Conservation (phyloP, 1,140 invertebrate species). For the Mycetomoellerius zeteki region DNA sequence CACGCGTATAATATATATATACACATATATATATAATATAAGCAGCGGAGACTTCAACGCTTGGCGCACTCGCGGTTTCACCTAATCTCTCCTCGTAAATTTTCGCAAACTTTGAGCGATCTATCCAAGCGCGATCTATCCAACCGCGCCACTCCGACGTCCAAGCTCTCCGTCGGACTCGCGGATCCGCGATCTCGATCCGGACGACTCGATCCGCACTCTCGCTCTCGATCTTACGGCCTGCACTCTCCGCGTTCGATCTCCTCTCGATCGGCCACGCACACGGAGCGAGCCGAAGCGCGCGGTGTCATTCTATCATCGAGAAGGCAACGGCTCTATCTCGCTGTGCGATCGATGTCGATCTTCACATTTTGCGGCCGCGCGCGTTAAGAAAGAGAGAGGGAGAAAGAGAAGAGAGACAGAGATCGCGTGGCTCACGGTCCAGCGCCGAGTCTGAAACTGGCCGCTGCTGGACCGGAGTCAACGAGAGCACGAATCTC, state of each 20-base stretch:
- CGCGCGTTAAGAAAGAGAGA: conserved; percentile 15
- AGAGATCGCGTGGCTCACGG: conserved; percentile 79
- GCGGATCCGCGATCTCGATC: conserved; percentile 20
- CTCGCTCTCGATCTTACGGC: conserved; percentile 36
- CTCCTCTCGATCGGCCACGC: conserved; percentile 39
- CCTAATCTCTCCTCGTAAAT: conserved; percentile 19
- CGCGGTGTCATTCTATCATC: conserved; percentile 46
- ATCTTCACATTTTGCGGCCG: conserved; percentile 78
- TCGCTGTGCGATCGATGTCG: conserved; percentile 30
- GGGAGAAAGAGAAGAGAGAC: conserved; percentile 1
- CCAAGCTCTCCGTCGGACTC: not conserved
- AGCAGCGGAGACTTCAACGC: conserved; percentile 18
- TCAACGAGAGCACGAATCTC: conserved; percentile 57
- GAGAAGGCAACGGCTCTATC: not conserved
- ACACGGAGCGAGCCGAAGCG: conserved; percentile 38
- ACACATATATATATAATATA: not conserved
- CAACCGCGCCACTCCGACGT: not conserved
- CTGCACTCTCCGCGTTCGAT: conserved; percentile 29
- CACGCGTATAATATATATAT: not conserved
- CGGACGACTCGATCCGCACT: not conserved
- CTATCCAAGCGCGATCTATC: conserved; percentile 10
- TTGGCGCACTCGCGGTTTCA: conserved; percentile 8
- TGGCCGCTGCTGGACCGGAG: conserved; percentile 69
- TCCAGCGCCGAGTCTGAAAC: conserved; percentile 83
- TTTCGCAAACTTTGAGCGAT: not conserved